Conservation (phyloP, 2,888 invertebrate species). For the Pyralis farinalis region DNA sequence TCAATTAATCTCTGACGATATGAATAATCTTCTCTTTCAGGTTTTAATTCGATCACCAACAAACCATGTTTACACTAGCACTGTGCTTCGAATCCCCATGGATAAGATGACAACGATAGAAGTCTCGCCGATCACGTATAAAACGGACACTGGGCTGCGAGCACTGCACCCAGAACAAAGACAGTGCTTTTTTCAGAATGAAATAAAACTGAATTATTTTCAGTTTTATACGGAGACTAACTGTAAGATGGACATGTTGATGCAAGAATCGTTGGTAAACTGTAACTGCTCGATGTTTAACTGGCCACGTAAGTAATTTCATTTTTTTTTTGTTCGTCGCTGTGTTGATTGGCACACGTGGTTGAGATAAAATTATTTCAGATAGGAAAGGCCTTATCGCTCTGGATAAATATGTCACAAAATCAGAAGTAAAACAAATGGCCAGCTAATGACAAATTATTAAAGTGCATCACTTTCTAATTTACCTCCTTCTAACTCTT, state of each 20-base stretch:
- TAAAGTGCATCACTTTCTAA: no score
- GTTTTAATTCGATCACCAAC: slow-evolving; percentile 64
- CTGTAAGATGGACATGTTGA: slow-evolving; percentile 74
- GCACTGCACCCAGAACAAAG: slow-evolving; percentile 48
- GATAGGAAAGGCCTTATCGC: no score
- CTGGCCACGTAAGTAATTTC: slow-evolving; percentile 64
- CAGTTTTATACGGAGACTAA: slow-evolving; percentile 77
- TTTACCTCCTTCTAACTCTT: no score
- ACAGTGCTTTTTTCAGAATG: slow-evolving; percentile 69
- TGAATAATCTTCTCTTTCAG: slow-evolving; percentile 34
- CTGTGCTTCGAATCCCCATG: slow-evolving; percentile 67
- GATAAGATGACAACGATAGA: slow-evolving; percentile 68
- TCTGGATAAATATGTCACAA: no score
- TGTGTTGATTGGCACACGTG: no score
- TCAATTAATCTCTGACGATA: neutral
- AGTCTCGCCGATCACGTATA: slow-evolving; percentile 64
- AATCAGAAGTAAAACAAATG: no score
- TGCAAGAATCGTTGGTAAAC: slow-evolving; percentile 57
- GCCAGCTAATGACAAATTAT: no score
- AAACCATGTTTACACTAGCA: slow-evolving; percentile 66
- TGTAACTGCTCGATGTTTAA: slow-evolving; percentile 71
- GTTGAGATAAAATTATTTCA: no score
- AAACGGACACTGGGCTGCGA: slow-evolving; percentile 54
- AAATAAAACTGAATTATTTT: slow-evolving; percentile 55
- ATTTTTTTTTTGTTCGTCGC: no score